Evolutionary conservation across 2,797 vertebrate genomes (phyloP), one percentile per base, ranked within the genome.

Genomic region (Tarsius wallacei): DNA sequence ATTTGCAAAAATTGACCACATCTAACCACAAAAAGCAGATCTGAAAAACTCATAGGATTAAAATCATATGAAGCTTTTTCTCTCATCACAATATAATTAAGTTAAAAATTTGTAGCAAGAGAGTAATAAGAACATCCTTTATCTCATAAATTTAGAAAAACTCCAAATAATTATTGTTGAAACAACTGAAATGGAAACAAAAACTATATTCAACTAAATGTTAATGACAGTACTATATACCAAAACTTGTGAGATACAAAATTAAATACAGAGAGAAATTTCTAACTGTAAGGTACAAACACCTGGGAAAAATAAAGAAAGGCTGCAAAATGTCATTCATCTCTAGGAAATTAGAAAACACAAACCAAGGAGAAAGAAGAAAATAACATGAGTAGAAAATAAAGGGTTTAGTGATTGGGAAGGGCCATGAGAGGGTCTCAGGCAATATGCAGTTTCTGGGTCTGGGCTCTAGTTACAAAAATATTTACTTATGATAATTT

Each of bases 341-440:
- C 31, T 87, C 17, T 16, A 55, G 53, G 9, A 73, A 17, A 17
- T 33, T 24, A 66, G 78, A 33, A 36, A 42, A 81, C 13, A 28
- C 15, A 76, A 31, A 26, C 53, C 33, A n/a, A 3, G 24, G 1
- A 21, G 84, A 68, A 66, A 53, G 11, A 53, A 49, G 55, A 24
- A 85, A 82, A 87, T 1, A 24, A 7, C 2, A 0, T 0, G 8
- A 26, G n/a, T 22, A 15, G 59, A 42, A 59, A 17, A 26, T 5
- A 7, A 15, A 10, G 3, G 31, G 9, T 26, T 47, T 13, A 26
- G 11, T 22, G 53, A 24, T n/a, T 19, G 26, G 2, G 22, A n/a
- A 0, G 6, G 33, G 17, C 14, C 8, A 1, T 33, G 15, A 21
- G 15, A 1, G n/a, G 10, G 28, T 11, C 28, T 11, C 31, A 0